These are phyloP conservation scores for Epicampocera succincta DNA, from an alignment of 2,888 invertebrate species.

Conservation along the genomic window DNA sequence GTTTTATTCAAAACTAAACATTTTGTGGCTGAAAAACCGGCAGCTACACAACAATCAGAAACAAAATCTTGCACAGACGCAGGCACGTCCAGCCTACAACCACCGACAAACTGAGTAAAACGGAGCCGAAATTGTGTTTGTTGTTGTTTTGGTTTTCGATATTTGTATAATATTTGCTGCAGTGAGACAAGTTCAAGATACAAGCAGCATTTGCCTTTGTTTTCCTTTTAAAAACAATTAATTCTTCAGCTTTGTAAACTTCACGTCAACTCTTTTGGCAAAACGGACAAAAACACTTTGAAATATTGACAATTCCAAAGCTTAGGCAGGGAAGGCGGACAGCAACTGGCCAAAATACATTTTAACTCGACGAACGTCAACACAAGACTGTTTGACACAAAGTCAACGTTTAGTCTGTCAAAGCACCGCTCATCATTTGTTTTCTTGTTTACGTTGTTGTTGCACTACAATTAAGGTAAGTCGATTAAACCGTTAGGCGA, in stretches of 20 bases:
- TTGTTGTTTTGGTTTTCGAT: background rate
- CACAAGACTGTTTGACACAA: slow-evolving; percentile 45
- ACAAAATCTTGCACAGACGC: slow-evolving; percentile 17
- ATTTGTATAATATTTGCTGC: slow-evolving; percentile 1
- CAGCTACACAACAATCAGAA: slow-evolving; percentile 37
- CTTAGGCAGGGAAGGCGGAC: background rate
- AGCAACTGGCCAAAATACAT: background rate
- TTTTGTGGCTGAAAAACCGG: slow-evolving; percentile 56
- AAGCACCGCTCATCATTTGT: slow-evolving; percentile 36
- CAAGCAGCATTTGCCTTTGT: slow-evolving; percentile 54
- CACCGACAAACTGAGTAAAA: slow-evolving; percentile 19
- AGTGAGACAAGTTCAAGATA: slow-evolving; percentile 66
- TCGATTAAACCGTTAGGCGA: slow-evolving; percentile 32
- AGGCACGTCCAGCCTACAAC: background rate
- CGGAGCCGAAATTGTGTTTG: slow-evolving; percentile 30
- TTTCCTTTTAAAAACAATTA: slow-evolving; percentile 45
- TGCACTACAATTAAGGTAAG: slow-evolving; percentile 54
- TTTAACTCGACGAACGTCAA: slow-evolving; percentile 44
- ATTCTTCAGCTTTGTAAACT: slow-evolving; percentile 13
- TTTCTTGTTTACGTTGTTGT: slow-evolving; percentile 1
- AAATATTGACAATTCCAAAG: background rate
- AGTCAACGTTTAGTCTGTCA: slow-evolving; percentile 30
- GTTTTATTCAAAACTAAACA: slow-evolving; percentile 61
- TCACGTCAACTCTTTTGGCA: slow-evolving; percentile 15
- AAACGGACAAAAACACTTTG: background rate